Base-by-base conservation (phyloP, 2,888 invertebrate species). In the Thymelicus lineola region DNA sequence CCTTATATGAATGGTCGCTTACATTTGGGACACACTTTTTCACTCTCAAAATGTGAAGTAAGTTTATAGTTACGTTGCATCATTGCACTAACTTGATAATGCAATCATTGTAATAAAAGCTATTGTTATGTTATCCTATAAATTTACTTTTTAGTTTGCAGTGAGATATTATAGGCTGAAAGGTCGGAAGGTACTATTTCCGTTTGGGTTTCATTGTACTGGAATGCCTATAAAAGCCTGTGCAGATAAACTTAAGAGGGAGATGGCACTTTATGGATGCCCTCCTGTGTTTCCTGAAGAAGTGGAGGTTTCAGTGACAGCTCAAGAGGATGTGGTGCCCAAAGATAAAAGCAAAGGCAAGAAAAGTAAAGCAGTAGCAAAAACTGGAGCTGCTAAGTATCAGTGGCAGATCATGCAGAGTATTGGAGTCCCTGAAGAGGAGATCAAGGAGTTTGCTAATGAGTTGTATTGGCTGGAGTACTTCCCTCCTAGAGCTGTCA, bases 191-290 rank as follows among this genome's bases (percentile, higher is more conserved):
- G 97, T 97, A 12, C 94, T 99, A 9, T 99, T 99, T 90, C 99
- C 99, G 14, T 99, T 99, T 92, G 99, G 98, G 4, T 97, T 99
- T 79, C 99, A 99, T 88, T 99, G 99, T 84, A 99, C 99, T 28
- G 99, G 99, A 59, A 99, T 99, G 99, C 99, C 99, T 0, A 99
- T 99, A 72, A 99, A 99, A 91, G 99, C 99, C 0, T 99, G 99
- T 94, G 98, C 99, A 14, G 99, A 99, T 88, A 99, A 99, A 87
- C 89, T 99, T 57, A 98, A 97, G 82, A 94, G 98, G 71, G 99
- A 99, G 93, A 97, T 99, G 91, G 96, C 97, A 83, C 89, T 96
- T 9, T 99, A 95, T 94, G 99, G 99, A 0, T 98, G 94, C 87
- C 99, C 99, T 20, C 99, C 99, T 1, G 85, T 95, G 28, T 99